phyloP scores from a whole-genome alignment of 2,797 vertebrate species.

The Acropternis orthonyx region DNA sequence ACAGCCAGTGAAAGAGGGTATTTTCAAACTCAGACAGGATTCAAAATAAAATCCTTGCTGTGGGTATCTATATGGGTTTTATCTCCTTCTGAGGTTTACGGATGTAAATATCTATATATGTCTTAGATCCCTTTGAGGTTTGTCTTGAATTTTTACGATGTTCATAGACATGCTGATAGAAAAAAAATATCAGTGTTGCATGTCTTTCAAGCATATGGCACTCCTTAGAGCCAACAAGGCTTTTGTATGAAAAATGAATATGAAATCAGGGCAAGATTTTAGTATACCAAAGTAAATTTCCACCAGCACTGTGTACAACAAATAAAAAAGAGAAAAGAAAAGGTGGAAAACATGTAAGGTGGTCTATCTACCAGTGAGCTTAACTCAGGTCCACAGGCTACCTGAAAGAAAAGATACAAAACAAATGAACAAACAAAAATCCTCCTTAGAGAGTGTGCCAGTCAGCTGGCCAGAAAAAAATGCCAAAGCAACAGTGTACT shows the following conservation, averaged over 20 bases:
- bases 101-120: neutral
- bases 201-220: constrained; percentile 67
- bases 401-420: constrained; percentile 38
- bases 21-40: neutral
- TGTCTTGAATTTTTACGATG: constrained; percentile 28
- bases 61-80: neutral
- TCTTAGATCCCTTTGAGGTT: neutral
- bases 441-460: constrained; percentile 16
- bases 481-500: constrained; percentile 64
- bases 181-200: constrained; percentile 51
- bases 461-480: constrained; percentile 65
- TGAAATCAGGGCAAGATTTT: constrained; percentile 56
- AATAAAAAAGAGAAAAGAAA: neutral
- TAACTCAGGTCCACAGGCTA: neutral
- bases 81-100: neutral
- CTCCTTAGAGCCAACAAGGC: constrained; percentile 58
- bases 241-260: constrained; percentile 67
- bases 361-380: neutral
- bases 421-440: constrained; percentile 53
- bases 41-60: neutral
- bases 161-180: constrained; percentile 34
- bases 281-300: constrained; percentile 3
- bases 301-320: neutral
- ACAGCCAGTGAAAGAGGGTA: neutral
- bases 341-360: neutral